Percentiles rank a stretch among this genome's conserved stretches.
These are phyloP conservation scores for Hedya salicella DNA, from an alignment of 2,888 invertebrate species.

Conservation along the genomic window DNA sequence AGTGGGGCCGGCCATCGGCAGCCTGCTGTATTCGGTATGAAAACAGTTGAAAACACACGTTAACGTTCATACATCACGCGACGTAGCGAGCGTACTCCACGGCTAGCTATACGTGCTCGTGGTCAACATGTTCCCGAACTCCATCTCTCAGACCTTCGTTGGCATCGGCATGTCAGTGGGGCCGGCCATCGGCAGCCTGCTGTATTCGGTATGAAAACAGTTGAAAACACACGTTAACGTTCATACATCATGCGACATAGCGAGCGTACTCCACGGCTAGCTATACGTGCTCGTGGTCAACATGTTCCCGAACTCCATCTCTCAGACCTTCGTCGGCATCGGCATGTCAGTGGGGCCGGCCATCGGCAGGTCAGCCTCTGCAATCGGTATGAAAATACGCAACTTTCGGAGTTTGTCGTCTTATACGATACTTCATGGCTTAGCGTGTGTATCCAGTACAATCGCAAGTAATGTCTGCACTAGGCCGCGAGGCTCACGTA, in stretches of 20 bases:
- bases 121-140: constrained; percentile 90
- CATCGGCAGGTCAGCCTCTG: constrained; percentile 90
- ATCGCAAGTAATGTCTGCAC: too few relatives aligned
- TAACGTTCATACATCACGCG: background rate
- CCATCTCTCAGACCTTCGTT: constrained; percentile 91
- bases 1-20: constrained; percentile 91
- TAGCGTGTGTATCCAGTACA: too few relatives aligned
- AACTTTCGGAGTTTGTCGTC: too few relatives aligned
- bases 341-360: constrained; percentile 93
- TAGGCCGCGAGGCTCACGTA: too few relatives aligned
- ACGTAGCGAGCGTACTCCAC: constrained; percentile 92
- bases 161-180: constrained; percentile 93
- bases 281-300: constrained; percentile 91
- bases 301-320: constrained; percentile 90
- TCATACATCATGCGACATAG: too few relatives aligned
- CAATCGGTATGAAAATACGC: constrained; percentile 88
- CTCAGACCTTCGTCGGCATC: constrained; percentile 91
- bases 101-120: constrained; percentile 91
- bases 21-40: constrained; percentile 89
- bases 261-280: constrained; percentile 92
- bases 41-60: background rate
- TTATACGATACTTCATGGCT: too few relatives aligned
- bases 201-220: constrained; percentile 88
- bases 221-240: background rate
- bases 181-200: constrained; percentile 90